These are phyloP conservation scores for Drosophila azteca DNA, from an alignment of 1,140 invertebrate species.

Conservation along the genomic window DNA sequence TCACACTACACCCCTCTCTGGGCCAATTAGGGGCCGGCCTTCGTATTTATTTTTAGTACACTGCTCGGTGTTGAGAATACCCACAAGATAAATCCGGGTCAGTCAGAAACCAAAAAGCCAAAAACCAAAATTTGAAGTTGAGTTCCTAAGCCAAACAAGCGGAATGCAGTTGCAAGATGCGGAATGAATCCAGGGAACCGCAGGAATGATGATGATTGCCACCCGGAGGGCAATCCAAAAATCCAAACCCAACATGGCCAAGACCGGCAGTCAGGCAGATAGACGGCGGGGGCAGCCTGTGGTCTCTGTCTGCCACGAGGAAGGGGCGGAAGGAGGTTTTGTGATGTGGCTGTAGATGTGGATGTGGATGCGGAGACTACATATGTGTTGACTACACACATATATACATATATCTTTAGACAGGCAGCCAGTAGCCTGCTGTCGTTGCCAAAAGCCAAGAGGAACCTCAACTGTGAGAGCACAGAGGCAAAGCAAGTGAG, in stretches of 20 bases:
- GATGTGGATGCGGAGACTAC: no score
- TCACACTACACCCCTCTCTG: background rate
- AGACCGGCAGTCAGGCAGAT: no score
- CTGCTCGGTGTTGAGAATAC: slow-evolving; percentile 11
- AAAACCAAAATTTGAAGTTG: background rate
- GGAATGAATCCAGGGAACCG: background rate
- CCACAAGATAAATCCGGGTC: slow-evolving; percentile 80
- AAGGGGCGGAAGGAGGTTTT: background rate
- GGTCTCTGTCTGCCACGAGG: background rate
- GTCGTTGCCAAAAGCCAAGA: slow-evolving; percentile 14
- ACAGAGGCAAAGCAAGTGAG: background rate
- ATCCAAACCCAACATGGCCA: no score
- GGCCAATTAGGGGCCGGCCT: slow-evolving; percentile 69
- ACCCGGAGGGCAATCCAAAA: no score
- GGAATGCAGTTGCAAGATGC: background rate
- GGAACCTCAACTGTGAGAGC: background rate
- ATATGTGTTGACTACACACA: slow-evolving; percentile 4
- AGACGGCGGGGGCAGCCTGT: no score
- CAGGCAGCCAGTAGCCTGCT: background rate
- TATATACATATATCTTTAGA: slow-evolving; percentile 18
- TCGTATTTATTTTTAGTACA: slow-evolving; percentile 79
- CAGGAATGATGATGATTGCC: no score
- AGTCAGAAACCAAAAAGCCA: slow-evolving; percentile 30
- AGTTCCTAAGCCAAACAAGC: background rate
- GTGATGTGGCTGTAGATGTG: no score